Conservation (phyloP, 2,888 invertebrate genomes). For the Phengaris arion region DNA sequence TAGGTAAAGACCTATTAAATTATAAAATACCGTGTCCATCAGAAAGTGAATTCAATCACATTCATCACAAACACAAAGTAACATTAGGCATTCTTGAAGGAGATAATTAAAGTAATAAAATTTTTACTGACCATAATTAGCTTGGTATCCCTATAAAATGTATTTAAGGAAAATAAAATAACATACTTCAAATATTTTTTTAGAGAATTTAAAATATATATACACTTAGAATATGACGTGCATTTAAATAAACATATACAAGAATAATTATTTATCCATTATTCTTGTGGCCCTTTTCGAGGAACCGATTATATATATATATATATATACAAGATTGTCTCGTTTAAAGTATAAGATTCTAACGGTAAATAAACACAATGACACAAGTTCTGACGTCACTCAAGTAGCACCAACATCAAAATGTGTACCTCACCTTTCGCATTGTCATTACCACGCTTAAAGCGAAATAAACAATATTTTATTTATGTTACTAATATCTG, state of each 20-base stretch:
- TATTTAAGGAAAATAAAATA: background rate
- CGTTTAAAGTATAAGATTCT: too few species aligned
- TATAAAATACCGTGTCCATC: too few species aligned
- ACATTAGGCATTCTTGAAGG: background rate
- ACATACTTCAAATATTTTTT: background rate
- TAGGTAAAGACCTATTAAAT: too few species aligned
- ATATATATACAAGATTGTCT: too few species aligned
- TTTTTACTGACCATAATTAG: background rate
- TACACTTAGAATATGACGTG: too few species aligned
- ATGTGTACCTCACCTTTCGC: conserved; percentile 1
- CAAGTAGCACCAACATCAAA: background rate
- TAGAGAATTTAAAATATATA: background rate
- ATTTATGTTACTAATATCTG: background rate
- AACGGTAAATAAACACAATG: background rate
- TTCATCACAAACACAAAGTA: too few species aligned
- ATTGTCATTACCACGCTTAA: background rate
- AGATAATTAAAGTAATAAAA: background rate
- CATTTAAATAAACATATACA: too few species aligned
- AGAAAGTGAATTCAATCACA: too few species aligned
- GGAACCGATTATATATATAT: too few species aligned
- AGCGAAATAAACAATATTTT: background rate
- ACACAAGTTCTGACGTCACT: background rate
- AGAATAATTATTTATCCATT: too few species aligned
- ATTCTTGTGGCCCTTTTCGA: too few species aligned
- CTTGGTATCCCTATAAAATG: background rate